Base-by-base conservation (phyloP, 2,888 invertebrate genomes). In the Glyphotaelius pellucidus region DNA sequence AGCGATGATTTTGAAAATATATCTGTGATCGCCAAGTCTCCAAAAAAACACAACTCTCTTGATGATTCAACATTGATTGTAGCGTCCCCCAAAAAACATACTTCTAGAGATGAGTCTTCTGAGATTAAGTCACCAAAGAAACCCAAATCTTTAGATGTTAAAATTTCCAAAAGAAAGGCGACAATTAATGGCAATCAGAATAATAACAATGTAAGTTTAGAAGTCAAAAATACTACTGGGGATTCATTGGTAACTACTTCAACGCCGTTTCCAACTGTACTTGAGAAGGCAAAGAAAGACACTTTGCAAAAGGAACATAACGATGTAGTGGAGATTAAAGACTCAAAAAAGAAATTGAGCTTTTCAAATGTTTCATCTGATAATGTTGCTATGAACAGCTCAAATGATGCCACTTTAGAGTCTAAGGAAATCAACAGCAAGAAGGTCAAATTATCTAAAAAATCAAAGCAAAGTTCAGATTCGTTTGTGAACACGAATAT, bases 301-400 rank as follows among this genome's bases (percentile, higher is more conserved):
- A 31, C 15, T 30, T 67, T 12, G 19, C 52, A 32, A 5, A 88
- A 67, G 9, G 35, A 86, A 86, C n/a, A 15, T 32, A 42, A 85
- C 14, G 52, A 88, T 67, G 25, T 30, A 30, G 35, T 30, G 12
- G 67, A 88, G 9, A 67, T 19, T 79, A 88, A 86, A n/a, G n/a
- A 30, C 3, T 88, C 32, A 9, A 88, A 88, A 67, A 88, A 88
- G 32, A 88, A 88, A 67, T 88, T 88, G 31, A 88, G 88, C 35
- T 88, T 88, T 52, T 67, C 87, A 87, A 87, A 87, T 52, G 32
- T 25, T 15, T 87, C 88, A 88, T 79, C 88, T 5, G 67, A 88
- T 67, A 52, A 52, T 67, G 7, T n/a, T 4, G 15, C 35, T 19
- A 25, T 19, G 35, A 7, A 4, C 4, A 42, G n/a, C 85, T 85